phyloP scores from a whole-genome alignment of 2,113 vertebrate species.

The Lepidothrix coronata region DNA sequence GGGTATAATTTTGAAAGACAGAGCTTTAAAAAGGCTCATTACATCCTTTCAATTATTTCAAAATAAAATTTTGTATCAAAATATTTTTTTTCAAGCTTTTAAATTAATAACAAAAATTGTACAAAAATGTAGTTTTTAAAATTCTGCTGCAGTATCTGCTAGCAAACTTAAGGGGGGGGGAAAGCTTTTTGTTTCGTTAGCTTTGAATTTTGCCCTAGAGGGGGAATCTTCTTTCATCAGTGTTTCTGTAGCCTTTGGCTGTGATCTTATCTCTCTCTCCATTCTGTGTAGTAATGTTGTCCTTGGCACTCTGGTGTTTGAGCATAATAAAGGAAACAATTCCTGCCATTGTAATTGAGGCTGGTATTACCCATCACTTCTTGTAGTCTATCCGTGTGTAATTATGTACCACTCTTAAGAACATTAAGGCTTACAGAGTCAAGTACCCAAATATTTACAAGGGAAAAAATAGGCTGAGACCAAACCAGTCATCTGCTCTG shows the following conservation, averaged over 20 bases:
- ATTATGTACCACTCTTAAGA: not conserved
- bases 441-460: not conserved
- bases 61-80: not conserved
- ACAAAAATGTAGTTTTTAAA: not conserved
- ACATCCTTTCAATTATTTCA: not conserved
- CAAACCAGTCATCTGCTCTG: not conserved
- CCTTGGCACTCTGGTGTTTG: not conserved
- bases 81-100: not conserved
- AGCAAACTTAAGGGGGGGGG: too few species aligned
- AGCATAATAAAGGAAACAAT: not conserved
- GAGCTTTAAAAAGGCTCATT: not conserved
- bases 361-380: not conserved
- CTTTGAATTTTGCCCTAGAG: not conserved
- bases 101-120: not conserved
- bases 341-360: not conserved
- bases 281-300: not conserved
- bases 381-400: not conserved
- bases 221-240: not conserved
- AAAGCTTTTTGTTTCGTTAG: not conserved
- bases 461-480: not conserved
- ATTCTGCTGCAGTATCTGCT: not conserved
- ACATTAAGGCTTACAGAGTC: not conserved
- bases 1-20: not conserved
- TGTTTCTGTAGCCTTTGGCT: not conserved
- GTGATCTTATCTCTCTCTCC: not conserved